A percentile compares a stretch with the other conserved stretches of the same genome.
phyloP scores from a whole-genome alignment of 2,888 invertebrate species.

The Euzophera pinguis region DNA sequence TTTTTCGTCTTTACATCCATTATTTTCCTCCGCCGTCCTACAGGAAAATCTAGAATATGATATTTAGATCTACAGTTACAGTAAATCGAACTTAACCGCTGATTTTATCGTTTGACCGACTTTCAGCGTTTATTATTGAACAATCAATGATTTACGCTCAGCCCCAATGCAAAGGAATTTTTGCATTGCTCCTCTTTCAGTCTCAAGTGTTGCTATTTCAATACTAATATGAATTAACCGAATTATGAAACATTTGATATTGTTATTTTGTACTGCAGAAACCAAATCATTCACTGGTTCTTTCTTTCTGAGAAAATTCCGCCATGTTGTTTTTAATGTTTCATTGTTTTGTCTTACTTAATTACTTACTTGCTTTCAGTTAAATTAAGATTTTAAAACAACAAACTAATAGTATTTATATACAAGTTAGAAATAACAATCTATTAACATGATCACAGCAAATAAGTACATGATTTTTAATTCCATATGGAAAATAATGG shows the following conservation, averaged over 20 bases:
- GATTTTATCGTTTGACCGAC: conserved; percentile 52
- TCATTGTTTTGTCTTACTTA: no score
- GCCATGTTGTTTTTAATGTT: no score
- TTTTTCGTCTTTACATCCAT: background rate
- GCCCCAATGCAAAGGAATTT: conserved; percentile 39
- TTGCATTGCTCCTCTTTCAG: conserved; percentile 12
- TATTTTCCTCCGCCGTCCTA: conserved; percentile 44
- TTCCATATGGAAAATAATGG: background rate
- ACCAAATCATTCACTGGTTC: no score
- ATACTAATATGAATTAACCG: background rate
- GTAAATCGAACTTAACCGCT: conserved; percentile 30
- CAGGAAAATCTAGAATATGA: conserved; percentile 30
- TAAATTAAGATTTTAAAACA: no score
- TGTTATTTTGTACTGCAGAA: background rate
- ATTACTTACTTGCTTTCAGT: no score
- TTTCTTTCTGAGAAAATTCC: no score
- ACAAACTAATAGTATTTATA: no score
- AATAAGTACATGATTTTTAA: no score
- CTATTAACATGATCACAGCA: no score
- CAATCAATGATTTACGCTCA: conserved; percentile 46
- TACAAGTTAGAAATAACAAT: no score
- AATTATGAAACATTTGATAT: background rate
- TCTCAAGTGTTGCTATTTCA: background rate
- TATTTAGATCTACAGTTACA: conserved; percentile 26
- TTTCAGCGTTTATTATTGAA: conserved; percentile 49